Percentiles rank a stretch among this genome's conserved stretches.
Conservation (phyloP, 2,113 vertebrate species). For the Arenaria interpres region DNA sequence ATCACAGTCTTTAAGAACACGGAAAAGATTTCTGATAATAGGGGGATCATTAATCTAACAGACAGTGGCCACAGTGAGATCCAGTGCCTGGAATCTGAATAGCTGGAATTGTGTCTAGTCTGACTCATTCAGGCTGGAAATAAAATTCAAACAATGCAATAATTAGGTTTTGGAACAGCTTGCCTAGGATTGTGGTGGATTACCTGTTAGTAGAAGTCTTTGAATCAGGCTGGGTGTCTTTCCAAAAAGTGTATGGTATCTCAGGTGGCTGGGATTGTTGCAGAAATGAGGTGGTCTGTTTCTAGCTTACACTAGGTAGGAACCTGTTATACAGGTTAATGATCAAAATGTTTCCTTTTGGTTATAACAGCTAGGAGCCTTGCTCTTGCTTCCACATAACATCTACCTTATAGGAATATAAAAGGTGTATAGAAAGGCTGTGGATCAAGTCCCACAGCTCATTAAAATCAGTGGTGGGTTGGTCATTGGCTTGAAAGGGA, state of each 20-base stretch:
- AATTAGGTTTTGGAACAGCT: neutral
- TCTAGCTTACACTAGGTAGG: neutral
- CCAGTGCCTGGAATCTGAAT: neutral
- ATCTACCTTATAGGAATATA: neutral
- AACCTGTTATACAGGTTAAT: neutral
- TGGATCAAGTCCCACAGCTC: neutral
- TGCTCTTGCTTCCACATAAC: neutral
- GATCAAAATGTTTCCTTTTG: neutral
- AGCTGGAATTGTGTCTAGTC: neutral
- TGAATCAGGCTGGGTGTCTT: neutral
- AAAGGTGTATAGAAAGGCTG: neutral
- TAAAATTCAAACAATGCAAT: neutral
- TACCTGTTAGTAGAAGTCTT: neutral
- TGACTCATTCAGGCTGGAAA: neutral
- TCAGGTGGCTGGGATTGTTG: neutral
- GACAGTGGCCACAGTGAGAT: neutral
- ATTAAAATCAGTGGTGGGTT: neutral
- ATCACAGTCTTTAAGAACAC: constrained; percentile 12
- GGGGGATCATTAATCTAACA: constrained; percentile 27
- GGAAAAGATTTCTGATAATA: constrained; percentile 21
- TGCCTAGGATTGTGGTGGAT: neutral
- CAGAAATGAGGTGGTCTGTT: neutral
- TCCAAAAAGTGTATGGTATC: neutral
- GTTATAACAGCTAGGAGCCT: neutral
- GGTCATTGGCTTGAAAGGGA: neutral